These are phyloP conservation scores for Herpailurus yagouaroundi DNA, from an alignment of 2,113 vertebrate species.

Conservation along the genomic window DNA sequence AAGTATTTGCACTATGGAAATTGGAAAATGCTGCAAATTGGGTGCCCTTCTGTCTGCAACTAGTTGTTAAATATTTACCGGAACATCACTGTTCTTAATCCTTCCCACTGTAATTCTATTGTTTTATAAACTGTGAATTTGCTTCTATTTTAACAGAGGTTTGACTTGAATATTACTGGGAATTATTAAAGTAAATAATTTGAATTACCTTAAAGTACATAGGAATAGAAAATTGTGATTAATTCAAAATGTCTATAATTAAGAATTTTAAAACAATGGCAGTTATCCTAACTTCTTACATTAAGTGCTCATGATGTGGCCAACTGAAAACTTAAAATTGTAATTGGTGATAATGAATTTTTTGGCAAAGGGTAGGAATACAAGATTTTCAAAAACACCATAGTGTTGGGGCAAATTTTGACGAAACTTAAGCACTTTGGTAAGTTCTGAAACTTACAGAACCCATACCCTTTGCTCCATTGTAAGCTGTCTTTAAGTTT, in stretches of 20 bases:
- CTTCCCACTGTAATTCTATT: neutral
- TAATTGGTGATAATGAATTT: neutral
- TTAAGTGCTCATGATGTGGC: neutral
- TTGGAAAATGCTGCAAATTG: slow-evolving; percentile 9
- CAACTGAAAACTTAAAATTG: neutral
- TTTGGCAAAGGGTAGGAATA: neutral
- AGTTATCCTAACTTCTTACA: neutral
- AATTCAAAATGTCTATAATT: neutral
- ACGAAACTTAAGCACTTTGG: neutral
- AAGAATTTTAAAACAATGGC: slow-evolving; percentile 42
- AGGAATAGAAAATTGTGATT: slow-evolving; percentile 32
- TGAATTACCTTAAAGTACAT: slow-evolving; percentile 16
- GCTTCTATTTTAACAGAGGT: neutral
- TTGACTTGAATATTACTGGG: neutral
- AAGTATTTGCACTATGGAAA: neutral
- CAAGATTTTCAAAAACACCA: neutral
- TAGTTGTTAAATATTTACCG: neutral
- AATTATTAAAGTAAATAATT: slow-evolving; percentile 44
- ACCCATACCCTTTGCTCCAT: neutral
- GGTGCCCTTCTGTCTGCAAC: too few relatives aligned
- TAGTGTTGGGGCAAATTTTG: neutral
- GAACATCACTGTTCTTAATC: neutral
- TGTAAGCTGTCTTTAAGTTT: neutral
- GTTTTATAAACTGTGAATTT: neutral
- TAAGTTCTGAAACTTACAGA: neutral